Evolutionary conservation across 2,797 vertebrate species (phyloP).

Genomic region (Perdix hodgsoniae): DNA sequence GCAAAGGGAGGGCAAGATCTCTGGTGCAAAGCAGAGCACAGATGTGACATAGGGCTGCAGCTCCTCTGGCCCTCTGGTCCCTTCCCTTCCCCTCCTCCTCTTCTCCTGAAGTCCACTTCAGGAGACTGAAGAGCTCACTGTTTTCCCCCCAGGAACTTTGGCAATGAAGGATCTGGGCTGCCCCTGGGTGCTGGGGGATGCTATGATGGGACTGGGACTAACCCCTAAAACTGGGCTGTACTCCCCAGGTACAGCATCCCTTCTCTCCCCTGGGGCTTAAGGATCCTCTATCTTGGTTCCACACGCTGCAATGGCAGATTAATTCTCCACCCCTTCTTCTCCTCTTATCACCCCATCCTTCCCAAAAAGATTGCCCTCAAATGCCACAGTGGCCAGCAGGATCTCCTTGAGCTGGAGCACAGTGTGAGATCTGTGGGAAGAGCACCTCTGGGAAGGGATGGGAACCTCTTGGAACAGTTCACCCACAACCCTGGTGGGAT

Average conservation of each 20-base stretch:
- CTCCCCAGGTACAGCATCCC: background rate
- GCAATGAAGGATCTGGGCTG: background rate
- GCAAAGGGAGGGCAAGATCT: no score
- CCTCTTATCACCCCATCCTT: background rate
- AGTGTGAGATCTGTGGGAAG: background rate
- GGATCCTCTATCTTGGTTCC: background rate
- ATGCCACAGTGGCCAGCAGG: background rate
- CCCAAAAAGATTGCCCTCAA: background rate
- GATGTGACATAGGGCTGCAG: background rate
- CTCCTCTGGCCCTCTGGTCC: accelerated
- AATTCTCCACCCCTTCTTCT: background rate
- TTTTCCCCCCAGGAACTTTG: background rate
- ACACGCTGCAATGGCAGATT: background rate
- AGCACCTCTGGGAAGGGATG: background rate
- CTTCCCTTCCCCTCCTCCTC: background rate
- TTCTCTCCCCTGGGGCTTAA: background rate
- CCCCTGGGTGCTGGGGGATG: background rate
- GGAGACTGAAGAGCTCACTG: accelerated
- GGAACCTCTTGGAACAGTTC: background rate
- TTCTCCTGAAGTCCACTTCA: background rate
- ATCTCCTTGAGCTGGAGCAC: background rate
- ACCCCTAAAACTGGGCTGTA: background rate
- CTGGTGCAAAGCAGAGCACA: background rate
- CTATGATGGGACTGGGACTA: background rate
- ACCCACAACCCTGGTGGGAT: background rate